Evolutionary conservation across 2,113 vertebrate genomes (phyloP), one percentile per base, ranked within the genome.

Genomic region (Tragelaphus scriptus): DNA sequence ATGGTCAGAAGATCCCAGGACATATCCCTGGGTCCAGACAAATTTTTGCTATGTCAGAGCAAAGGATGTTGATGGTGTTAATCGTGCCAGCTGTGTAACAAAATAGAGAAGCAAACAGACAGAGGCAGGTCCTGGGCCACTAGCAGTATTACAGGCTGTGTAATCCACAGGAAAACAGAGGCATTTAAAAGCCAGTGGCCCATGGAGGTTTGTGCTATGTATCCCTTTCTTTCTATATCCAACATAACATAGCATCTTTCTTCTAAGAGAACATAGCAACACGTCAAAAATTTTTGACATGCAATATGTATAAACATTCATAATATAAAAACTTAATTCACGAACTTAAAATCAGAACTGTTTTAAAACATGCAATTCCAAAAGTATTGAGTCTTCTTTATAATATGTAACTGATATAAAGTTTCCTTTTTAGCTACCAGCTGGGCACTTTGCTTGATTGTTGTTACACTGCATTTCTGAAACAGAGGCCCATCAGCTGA

Each of bases 401-500:
- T n/a, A 95, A 86, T n/a, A 96, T 97, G 80, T 96, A 97, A 95
- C 51, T 16, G 68, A 51, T 47, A 81, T 7, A 7, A 95, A 90
- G 23, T 58, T 15, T 89, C 58, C 32, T 95, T 94, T 49, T 87
- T 1, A 1, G 90, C 32, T 88, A n/a, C n/a, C 87, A 96, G 19
- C 53, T 93, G 53, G 92, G 61, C 13, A 49, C 23, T 88, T 92
- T 13, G 49, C 56, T 90, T 89, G 25, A 91, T 1, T 32, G 59
- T 81, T 86, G 61, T 65, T 85, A 88, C 61, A 61, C 28, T 75
- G 51, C 81, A 96, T 3, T 84, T 71, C 82, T 90, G 17, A 86
- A 88, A 87, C 6, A 44, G 51, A 90, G 21, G 8, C n/a, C 82
- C 17, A 84, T n/a, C 17, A 55, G 44, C 59, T 26, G 88, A 77